A percentile compares a stretch with the other conserved stretches of the same genome.
phyloP scores from a whole-genome alignment of 64 coral and sea anemone species.

The Montipora sp. region DNA sequence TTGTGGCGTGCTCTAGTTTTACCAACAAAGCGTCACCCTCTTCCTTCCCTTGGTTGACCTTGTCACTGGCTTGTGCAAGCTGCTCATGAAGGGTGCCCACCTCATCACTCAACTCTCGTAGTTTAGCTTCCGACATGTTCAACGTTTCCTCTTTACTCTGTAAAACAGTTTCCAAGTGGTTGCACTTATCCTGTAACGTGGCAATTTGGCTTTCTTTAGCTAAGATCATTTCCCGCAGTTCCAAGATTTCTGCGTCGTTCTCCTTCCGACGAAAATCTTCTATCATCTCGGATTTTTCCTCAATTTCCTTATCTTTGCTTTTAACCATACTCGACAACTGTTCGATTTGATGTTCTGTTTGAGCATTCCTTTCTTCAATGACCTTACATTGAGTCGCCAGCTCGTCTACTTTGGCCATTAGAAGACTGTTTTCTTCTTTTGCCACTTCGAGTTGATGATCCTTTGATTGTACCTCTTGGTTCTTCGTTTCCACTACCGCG shows the following conservation, averaged over 20 bases:
- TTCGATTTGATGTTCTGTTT: not conserved
- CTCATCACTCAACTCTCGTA: not conserved
- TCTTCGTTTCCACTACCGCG: constrained; percentile 35
- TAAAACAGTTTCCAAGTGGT: not conserved
- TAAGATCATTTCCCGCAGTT: not conserved
- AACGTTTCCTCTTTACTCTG: not conserved
- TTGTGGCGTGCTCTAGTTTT: not conserved
- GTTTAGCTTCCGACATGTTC: not conserved
- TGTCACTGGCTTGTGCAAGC: not conserved
- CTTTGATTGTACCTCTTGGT: constrained; percentile 21
- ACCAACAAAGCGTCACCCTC: constrained; percentile 18
- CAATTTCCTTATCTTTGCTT: constrained; percentile 10
- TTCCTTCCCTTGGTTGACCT: not conserved
- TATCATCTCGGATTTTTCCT: constrained; percentile 19
- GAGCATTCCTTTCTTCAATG: not conserved
- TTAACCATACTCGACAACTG: constrained; percentile 12
- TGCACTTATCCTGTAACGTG: not conserved
- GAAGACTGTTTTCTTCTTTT: constrained; percentile 30
- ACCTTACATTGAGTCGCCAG: not conserved
- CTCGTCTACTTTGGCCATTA: constrained; percentile 23
- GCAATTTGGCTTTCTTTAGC: not conserved
- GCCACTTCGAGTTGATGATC: constrained; percentile 3
- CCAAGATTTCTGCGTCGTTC: not conserved
- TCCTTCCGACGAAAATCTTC: not conserved
- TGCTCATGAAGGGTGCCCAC: not conserved